A percentile compares a stretch with the other conserved stretches of the same genome.
Evolutionary conservation across 2,888 invertebrate species (phyloP).

Genomic region (Phengaris arion): DNA sequence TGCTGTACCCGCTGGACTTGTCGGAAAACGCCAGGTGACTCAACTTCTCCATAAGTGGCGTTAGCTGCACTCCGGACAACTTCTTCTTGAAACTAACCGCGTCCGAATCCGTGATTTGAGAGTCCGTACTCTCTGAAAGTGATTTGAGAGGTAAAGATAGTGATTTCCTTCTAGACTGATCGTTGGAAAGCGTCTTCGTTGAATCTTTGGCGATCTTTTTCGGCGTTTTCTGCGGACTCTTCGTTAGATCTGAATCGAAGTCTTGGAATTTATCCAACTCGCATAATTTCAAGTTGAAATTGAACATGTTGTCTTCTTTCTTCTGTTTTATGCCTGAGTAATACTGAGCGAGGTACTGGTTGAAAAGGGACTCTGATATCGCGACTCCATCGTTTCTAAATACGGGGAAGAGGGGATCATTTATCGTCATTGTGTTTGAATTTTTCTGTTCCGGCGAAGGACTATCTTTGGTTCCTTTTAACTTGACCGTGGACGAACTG

Average conservation of each 20-base stretch:
- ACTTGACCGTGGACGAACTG: conserved; percentile 78
- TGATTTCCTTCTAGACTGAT: conserved; percentile 75
- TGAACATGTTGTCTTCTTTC: conserved; percentile 69
- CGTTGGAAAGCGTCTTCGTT: conserved; percentile 52
- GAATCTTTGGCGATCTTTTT: conserved; percentile 65
- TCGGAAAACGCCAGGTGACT: conserved; percentile 86
- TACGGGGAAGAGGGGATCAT: conserved; percentile 88
- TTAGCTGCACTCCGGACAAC: conserved; percentile 84
- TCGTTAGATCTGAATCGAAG: conserved; percentile 69
- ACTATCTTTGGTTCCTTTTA: conserved; percentile 53
- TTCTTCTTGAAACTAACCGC: conserved; percentile 72
- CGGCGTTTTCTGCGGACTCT: conserved; percentile 67
- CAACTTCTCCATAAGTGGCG: conserved; percentile 90
- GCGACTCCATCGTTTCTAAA: conserved; percentile 87
- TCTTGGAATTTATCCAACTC: conserved; percentile 71
- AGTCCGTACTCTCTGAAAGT: conserved; percentile 68
- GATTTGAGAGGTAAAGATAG: conserved; percentile 87
- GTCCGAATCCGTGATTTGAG: conserved; percentile 60
- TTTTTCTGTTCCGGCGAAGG: conserved; percentile 60
- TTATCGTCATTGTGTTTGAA: conserved; percentile 83
- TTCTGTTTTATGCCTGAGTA: conserved; percentile 77
- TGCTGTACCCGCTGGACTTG: conserved; percentile 84
- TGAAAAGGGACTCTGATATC: conserved; percentile 85
- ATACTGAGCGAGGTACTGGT: conserved; percentile 83
- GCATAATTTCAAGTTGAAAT: conserved; percentile 60